Conservation (phyloP, 1,140 invertebrate species). For the Pectinophora gossypiella region DNA sequence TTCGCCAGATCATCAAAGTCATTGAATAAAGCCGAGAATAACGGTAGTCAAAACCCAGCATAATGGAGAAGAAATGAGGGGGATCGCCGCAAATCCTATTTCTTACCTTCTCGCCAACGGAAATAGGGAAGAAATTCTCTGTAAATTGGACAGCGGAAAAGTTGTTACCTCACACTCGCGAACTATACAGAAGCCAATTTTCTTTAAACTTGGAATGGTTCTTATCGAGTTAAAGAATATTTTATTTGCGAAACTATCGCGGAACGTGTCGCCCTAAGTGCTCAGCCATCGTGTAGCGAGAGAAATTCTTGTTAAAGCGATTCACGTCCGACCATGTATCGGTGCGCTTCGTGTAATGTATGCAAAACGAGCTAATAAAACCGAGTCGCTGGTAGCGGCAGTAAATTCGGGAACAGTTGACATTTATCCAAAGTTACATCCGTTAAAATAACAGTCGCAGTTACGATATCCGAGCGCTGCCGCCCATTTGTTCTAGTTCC, state of each 20-base stretch:
- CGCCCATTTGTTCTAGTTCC: constrained; percentile 57
- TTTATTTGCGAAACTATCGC: constrained; percentile 2
- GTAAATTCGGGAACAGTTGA: constrained; percentile 60
- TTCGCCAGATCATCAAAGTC: constrained; percentile 11
- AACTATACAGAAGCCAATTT: constrained; percentile 31
- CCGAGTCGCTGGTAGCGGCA: constrained; percentile 31
- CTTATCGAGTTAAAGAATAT: constrained; percentile 1
- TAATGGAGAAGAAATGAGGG: constrained; percentile 24
- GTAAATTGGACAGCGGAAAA: constrained; percentile 38
- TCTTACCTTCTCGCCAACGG: constrained; percentile 15
- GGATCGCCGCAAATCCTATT: constrained; percentile 29
- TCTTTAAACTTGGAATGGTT: constrained; percentile 21
- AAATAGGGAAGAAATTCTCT: constrained; percentile 26
- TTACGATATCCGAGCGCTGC: constrained; percentile 51
- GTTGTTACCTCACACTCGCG: constrained; percentile 28
- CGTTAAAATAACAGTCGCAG: constrained; percentile 62
- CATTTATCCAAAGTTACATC: constrained; percentile 67
- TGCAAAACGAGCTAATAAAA: constrained; percentile 60
- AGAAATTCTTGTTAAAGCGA: constrained; percentile 21
- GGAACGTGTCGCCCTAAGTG: neutral
- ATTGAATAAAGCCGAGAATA: constrained; percentile 20
- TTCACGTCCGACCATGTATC: constrained; percentile 30
- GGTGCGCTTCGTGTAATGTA: constrained; percentile 38
- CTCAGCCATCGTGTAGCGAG: constrained; percentile 8
- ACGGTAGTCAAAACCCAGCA: constrained; percentile 21